These are phyloP conservation scores for Habropoda laboriosa DNA, from an alignment of 1,140 invertebrate genomes.

Conservation along the genomic window DNA sequence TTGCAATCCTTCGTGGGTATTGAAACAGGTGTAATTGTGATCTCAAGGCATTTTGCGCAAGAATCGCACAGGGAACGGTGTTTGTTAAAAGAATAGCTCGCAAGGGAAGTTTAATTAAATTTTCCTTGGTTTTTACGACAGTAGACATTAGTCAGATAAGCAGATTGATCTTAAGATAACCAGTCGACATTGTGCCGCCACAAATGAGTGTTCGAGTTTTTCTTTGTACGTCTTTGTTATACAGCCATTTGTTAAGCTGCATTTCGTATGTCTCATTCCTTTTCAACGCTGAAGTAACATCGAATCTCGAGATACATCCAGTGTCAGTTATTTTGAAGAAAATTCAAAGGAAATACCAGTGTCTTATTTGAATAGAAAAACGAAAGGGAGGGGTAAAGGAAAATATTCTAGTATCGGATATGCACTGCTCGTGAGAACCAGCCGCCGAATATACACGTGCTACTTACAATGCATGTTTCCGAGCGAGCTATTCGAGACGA, in stretches of 20 bases:
- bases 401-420: not conserved
- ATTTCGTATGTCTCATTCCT: not conserved
- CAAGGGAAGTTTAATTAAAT: slow-evolving; percentile 4
- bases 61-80: not conserved
- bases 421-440: not conserved
- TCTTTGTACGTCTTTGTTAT: not conserved
- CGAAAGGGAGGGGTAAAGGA: not conserved
- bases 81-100: not conserved
- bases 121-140: no score
- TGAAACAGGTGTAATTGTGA: slow-evolving; percentile 17
- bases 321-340: not conserved
- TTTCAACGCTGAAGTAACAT: not conserved
- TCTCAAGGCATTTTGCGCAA: slow-evolving; percentile 9
- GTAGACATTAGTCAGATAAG: no score
- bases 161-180: not conserved
- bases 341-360: not conserved
- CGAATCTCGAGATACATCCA: not conserved
- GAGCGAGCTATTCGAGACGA: not conserved
- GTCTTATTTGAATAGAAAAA: not conserved
- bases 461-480: slow-evolving; percentile 4
- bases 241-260: not conserved
- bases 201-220: not conserved
- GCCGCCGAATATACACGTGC: not conserved
- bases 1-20: slow-evolving; percentile 19
- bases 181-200: not conserved